Evolutionary conservation across 1,140 invertebrate genomes (phyloP).

Genomic region (Drosophila grimshawi): DNA sequence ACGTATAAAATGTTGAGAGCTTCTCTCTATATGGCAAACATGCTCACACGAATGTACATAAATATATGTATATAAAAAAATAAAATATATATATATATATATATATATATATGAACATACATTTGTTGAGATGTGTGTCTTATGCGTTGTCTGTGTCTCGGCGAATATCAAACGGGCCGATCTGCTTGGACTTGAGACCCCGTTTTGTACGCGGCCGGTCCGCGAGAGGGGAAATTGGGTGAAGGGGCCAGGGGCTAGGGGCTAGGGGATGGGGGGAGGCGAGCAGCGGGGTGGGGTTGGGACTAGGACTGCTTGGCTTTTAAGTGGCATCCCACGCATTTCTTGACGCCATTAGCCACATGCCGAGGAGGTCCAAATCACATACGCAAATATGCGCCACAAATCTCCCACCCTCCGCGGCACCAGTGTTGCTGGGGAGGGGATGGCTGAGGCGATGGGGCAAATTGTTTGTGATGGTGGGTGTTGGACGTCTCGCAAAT

Average conservation of each 20-base stretch:
- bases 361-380: constrained; percentile 62
- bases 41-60: background rate
- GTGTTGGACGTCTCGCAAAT: constrained; percentile 15
- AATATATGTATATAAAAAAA: background rate
- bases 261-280: background rate
- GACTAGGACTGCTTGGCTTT: constrained; percentile 20
- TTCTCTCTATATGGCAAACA: constrained; percentile 9
- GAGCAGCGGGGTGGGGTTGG: background rate
- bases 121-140: constrained; percentile 16
- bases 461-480: background rate
- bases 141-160: constrained; percentile 39
- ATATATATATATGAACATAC: background rate
- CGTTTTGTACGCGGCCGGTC: background rate
- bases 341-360: constrained; percentile 74
- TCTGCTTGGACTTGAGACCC: constrained; percentile 38
- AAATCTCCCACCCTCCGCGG: background rate
- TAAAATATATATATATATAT: no score
- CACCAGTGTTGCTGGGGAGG: background rate
- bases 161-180: constrained; percentile 54
- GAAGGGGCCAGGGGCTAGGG: background rate
- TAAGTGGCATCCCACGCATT: constrained; percentile 59
- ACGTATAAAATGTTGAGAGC: constrained; percentile 8
- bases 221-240: no score
- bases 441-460: no score
- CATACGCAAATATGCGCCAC: constrained; percentile 64